Evolutionary conservation across 2,113 vertebrate species (phyloP).

Genomic region (Neodontobutis hainanensis): DNA sequence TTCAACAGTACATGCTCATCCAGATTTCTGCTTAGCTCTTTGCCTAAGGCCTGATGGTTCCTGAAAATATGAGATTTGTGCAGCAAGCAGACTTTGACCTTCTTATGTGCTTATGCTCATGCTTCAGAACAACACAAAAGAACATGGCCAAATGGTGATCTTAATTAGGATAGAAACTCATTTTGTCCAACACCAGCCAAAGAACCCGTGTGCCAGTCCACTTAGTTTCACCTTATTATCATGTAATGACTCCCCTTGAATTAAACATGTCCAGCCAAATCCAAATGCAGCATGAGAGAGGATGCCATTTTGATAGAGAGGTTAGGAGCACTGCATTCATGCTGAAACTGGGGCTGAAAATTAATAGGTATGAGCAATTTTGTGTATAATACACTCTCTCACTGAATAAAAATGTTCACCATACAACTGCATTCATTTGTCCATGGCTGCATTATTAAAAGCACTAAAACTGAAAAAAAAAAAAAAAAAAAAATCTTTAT

Average conservation of each 20-base stretch:
- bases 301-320: constrained; percentile 33
- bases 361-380: constrained; percentile 28
- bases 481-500: constrained; percentile 36
- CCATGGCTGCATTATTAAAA: constrained; percentile 23
- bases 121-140: constrained; percentile 65
- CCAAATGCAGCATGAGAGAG: constrained; percentile 42
- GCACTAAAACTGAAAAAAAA: constrained; percentile 24
- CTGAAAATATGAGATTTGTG: constrained; percentile 61
- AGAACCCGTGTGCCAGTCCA: constrained; percentile 60
- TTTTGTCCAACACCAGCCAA: constrained; percentile 66
- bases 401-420: constrained; percentile 12
- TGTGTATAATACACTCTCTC: constrained; percentile 14
- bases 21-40: constrained; percentile 52
- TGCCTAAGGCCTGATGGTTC: constrained; percentile 62
- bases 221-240: constrained; percentile 58
- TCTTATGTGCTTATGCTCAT: constrained; percentile 45
- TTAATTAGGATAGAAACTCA: constrained; percentile 73
- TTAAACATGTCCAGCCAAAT: constrained; percentile 60
- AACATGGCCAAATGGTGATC: constrained; percentile 66
- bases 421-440: constrained; percentile 39
- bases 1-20: constrained; percentile 41
- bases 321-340: constrained; percentile 20
- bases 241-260: constrained; percentile 69
- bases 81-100: constrained; percentile 55
- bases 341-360: constrained; percentile 20